Conservation (phyloP, 2,888 invertebrate genomes). For the Plemyria rubiginata region DNA sequence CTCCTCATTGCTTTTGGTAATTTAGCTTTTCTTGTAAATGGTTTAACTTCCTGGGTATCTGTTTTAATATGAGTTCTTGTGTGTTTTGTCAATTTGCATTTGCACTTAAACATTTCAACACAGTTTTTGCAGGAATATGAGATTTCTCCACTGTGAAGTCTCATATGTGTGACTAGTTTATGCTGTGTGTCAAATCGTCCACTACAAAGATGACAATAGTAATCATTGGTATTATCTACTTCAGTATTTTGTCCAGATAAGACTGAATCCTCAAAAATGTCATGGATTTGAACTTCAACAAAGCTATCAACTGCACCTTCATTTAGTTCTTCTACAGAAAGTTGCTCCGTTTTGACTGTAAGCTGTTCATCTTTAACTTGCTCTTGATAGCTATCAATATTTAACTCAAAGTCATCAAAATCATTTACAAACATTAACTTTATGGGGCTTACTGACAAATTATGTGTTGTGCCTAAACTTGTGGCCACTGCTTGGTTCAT, state of each 20-base stretch:
- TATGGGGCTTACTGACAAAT: slow-evolving; percentile 9
- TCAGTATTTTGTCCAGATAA: background rate
- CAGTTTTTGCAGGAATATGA: slow-evolving; percentile 10
- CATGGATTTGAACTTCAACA: slow-evolving; percentile 16
- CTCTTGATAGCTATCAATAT: slow-evolving; percentile 1
- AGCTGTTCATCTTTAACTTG: slow-evolving; percentile 15
- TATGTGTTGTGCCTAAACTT: slow-evolving; percentile 2
- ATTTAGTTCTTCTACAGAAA: background rate
- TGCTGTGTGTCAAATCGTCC: slow-evolving; percentile 13
- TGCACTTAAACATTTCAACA: background rate
- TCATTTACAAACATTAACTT: slow-evolving; percentile 11
- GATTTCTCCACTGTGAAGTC: slow-evolving; percentile 5
- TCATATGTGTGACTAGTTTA: slow-evolving; percentile 10
- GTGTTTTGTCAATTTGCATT: slow-evolving; percentile 14
- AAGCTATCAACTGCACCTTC: slow-evolving; percentile 5
- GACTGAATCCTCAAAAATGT: slow-evolving; percentile 10
- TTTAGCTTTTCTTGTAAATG: slow-evolving; percentile 1
- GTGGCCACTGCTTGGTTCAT: background rate
- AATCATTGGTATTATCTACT: background rate
- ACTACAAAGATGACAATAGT: slow-evolving; percentile 17
- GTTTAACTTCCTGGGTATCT: background rate
- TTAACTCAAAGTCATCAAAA: slow-evolving; percentile 11
- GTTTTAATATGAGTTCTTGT: background rate
- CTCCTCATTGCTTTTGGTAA: background rate
- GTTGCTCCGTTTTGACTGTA: slow-evolving; percentile 15